Conservation (phyloP, 2,888 invertebrate species). For the Sarcophaga variegata region DNA sequence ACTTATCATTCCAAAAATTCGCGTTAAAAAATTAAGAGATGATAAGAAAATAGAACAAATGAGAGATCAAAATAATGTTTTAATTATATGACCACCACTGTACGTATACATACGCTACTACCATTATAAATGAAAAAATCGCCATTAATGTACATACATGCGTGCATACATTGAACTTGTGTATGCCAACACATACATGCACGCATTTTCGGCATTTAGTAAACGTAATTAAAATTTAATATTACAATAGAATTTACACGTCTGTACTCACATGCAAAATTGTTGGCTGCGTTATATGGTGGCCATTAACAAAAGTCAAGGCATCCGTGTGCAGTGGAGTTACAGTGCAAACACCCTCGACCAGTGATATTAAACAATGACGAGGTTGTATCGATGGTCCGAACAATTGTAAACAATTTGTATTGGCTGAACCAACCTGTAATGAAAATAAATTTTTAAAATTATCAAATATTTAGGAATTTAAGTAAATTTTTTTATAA, state of each 20-base stretch:
- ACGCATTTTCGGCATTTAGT: neutral
- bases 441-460: neutral
- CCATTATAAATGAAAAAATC: no score
- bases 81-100: no score
- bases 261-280: slow-evolving; percentile 87
- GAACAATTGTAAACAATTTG: slow-evolving; percentile 89
- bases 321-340: slow-evolving; percentile 97
- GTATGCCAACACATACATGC: slow-evolving; percentile 8
- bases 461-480: neutral
- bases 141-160: no score
- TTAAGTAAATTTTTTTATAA: neutral
- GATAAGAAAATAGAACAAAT: no score
- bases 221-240: no score
- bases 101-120: no score
- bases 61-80: no score
- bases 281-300: slow-evolving; percentile 95
- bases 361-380: slow-evolving; percentile 96
- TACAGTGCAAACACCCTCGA: slow-evolving; percentile 95
- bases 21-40: no score
- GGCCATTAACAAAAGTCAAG: slow-evolving; percentile 96
- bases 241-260: no score
- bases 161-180: no score
- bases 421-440: slow-evolving; percentile 90
- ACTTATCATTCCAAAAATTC: no score
- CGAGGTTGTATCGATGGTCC: slow-evolving; percentile 96